Evolutionary conservation across 2,113 vertebrate species (phyloP), one percentile per base, ranked within the genome.

Genomic region (Telmatochromis sp.): DNA sequence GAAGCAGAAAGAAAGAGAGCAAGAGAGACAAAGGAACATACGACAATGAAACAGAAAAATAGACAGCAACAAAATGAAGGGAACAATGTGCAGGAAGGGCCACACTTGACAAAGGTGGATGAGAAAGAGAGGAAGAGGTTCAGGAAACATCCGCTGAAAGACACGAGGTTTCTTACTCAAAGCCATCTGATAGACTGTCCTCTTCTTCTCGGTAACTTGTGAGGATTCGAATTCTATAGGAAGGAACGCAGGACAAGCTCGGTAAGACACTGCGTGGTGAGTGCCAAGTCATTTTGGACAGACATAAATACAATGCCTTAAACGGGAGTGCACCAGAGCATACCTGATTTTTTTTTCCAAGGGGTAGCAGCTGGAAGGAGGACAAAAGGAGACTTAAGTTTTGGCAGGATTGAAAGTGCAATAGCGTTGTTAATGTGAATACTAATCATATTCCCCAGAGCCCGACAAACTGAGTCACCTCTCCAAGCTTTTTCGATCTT

Each of bases 101-200:
- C 91, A 87, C 65, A 81, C 70, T 89, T 17, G 89, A 91, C 82
- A 89, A 51, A 21, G 70, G 65, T 51, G 80, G 89, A 75, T 35
- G 80, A 88, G 82, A 89, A 19, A 80, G 70, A 73, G 37, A 31
- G 80, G 82, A 31, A 70, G 58, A 83, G 23, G 84, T 4, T 57
- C 35, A 80, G 83, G 35, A 86, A 81, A 88, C 73, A 85, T 21
- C 26, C 12, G 79, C 31, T 58, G 84, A 92, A 28, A 89, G 86
- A 89, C 47, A 84, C 26, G 10, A 88, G 68, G 70, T 19, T 28
- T 87, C 98, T 98, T 97, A 98, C 98, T 98, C 95, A 98, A 91
- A 89, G 98, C 98, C 98, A 98, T 98, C 96, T 98, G 98, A 95
- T 98, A 98, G 93, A 98, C 98, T 15, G 98, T 98, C 94, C 98